A percentile compares a stretch with the other conserved stretches of the same genome.
Conservation (phyloP, 2,113 vertebrate genomes). For the Sander vitreus region DNA sequence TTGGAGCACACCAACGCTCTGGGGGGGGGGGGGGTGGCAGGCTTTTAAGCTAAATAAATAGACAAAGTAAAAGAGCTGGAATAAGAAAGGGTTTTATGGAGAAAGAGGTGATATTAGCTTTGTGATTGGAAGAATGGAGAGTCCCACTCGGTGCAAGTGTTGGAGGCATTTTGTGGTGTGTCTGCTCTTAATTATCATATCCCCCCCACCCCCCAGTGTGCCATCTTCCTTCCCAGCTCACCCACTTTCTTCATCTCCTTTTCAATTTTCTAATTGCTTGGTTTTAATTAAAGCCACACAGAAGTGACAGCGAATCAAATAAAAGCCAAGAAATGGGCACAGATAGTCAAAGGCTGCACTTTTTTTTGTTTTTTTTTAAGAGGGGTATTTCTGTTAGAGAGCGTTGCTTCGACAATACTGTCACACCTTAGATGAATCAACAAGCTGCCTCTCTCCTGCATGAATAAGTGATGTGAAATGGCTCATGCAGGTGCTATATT, state of each 20-base stretch:
- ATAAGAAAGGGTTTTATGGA: conserved; percentile 73
- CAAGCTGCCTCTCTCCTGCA: conserved; percentile 45
- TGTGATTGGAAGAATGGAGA: conserved; percentile 74
- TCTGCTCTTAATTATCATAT: conserved; percentile 77
- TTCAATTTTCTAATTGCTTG: conserved; percentile 83
- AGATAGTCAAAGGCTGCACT: conserved; percentile 50
- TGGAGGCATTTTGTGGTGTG: conserved; percentile 70
- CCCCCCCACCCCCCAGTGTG: conserved; percentile 40
- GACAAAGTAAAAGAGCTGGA: conserved; percentile 77
- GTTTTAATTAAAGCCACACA: conserved; percentile 84
- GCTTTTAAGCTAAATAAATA: conserved; percentile 83
- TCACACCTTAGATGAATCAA: conserved; percentile 43
- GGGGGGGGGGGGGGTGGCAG: too few species aligned
- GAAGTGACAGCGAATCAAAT: conserved; percentile 77
- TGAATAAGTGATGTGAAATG: conserved; percentile 65
- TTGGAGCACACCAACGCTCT: conserved; percentile 70
- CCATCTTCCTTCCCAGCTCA: conserved; percentile 55
- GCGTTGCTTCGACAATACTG: conserved; percentile 5
- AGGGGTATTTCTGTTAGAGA: conserved; percentile 21
- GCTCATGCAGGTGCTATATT: conserved; percentile 41
- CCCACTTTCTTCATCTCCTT: conserved; percentile 72
- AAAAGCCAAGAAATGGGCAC: conserved; percentile 68
- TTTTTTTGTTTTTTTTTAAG: conserved; percentile 3
- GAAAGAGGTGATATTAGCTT: conserved; percentile 80
- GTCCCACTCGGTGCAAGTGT: conserved; percentile 64